Evolutionary conservation across 2,113 vertebrate genomes (phyloP).

Genomic region (Prionailurus viverrinus): DNA sequence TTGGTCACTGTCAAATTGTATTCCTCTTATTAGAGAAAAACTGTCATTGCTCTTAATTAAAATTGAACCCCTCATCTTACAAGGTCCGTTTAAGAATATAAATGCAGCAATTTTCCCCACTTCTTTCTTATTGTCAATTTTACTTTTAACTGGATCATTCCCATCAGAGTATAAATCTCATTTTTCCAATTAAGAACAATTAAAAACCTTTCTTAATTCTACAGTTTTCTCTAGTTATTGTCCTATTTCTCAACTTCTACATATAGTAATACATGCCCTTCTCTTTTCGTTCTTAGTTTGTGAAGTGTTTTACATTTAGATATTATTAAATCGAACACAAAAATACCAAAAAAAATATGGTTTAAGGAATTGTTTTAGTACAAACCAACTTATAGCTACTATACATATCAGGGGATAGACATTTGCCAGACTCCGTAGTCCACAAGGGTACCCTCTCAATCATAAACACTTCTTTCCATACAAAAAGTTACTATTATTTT

Average conservation of each 20-base stretch:
- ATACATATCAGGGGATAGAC: neutral
- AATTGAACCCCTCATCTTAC: neutral
- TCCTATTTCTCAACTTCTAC: neutral
- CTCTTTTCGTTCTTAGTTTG: neutral
- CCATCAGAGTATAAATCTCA: neutral
- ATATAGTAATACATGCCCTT: neutral
- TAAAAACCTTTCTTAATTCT: neutral
- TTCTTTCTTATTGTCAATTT: neutral
- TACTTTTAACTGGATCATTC: neutral
- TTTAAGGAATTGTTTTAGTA: neutral
- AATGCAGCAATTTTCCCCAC: neutral
- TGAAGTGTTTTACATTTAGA: neutral
- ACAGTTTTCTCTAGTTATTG: neutral
- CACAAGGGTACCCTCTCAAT: neutral
- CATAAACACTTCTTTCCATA: neutral
- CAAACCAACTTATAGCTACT: neutral
- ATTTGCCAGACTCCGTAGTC: neutral
- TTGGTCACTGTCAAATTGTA: neutral
- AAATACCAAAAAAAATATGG: neutral
- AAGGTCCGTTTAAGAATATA: neutral
- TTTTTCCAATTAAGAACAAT: neutral
- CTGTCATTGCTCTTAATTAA: neutral
- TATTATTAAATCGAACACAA: neutral
- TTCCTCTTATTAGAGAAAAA: neutral
- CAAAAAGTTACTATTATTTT: neutral